Base-by-base conservation (phyloP, 2,888 invertebrate species). In the Phanerotoma sp. region DNA sequence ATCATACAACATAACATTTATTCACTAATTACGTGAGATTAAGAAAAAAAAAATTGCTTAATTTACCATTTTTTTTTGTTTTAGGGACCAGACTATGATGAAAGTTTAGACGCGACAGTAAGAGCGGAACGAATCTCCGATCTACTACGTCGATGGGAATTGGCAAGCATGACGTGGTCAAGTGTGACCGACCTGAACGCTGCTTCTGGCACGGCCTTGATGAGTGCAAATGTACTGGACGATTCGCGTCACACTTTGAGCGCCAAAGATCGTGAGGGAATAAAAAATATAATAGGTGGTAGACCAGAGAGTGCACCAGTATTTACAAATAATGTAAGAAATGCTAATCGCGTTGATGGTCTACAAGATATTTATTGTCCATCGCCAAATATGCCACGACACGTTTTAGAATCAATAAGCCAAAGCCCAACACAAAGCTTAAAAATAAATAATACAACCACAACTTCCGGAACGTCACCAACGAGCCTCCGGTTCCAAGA, bases 21-120 rank as follows among this genome's bases (percentile, higher is more conserved):
- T 10, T 1, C 10, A 5, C 3, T 4, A 28, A 18, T n/a, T n/a
- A 13, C 15, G 5, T 9, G 6, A 40, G 10, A 40, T 4, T 20
- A 15, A 49, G 38, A 15, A 5, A 9, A 49, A 20, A 15, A 22
- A 25, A 38, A n/a, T n/a, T n/a, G n/a, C n/a, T n/a, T n/a, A n/a
- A n/a, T 20, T 10, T 4, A 21, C 2, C 10, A 11, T 32, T 18
- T 7, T 25, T 16, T 38, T 51, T 7, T 21, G 49, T 71, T 74
- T 10, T 78, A 91, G 91, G 91, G 91, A 54, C 88, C 86, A 60
- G 91, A 91, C 73, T 91, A 91, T 75, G 89, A 91, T 74, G 91
- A 91, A 77, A 85, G 62, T 50, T 52, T 85, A 52, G 91, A 91
- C 79, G 81, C 85, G 46, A 83, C 83, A 41, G 73, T 85, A 66